Evolutionary conservation across 2,797 vertebrate genomes (phyloP), one percentile per base, ranked within the genome.

Genomic region (Alca torda): DNA sequence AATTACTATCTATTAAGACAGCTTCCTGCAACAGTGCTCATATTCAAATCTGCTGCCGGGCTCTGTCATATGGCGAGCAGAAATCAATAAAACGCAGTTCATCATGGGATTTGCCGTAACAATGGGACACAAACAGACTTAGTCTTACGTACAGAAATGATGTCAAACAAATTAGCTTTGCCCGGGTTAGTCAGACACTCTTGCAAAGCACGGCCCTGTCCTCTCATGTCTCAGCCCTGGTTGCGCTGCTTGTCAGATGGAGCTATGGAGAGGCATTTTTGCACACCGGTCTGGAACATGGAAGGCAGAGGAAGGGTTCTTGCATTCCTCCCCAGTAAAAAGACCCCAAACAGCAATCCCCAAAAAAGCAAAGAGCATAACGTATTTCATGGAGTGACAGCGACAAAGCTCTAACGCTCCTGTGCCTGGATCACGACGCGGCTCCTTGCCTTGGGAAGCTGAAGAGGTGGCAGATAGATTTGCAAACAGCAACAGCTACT

Each of bases 101-200:
- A 46, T 77, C 16, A 25, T 6, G n/a, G 88, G 75, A 79, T 80
- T 89, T 92, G 41, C 90, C 80, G 0, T 18, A 68, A 93, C 93
- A 77, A 80, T 37, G 60, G 51, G 74, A 82, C 35, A 56, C 78
- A 90, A 81, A 89, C 50, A 79, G 39, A 53, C 70, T 50, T 15
- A 46, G 64, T 39, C 64, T 93, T 67, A 80, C 13, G 6, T 31
- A 68, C 4, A 72, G 88, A 70, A 91, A 68, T 75, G 41, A 90
- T 94, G 94, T 72, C 93, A 96, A 87, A 51, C 31, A 43, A 87
- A 85, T 72, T 61, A 83, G 75, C 91, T 93, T 73, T 57, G 85
- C 50, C 89, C 0, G 0, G 37, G 33, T 90, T 83, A 94, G 78
- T 95, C 84, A 95, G 64, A 72, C 0, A 4, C 30, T 82, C 45